These are phyloP conservation scores for Triops longicaudatus DNA, from an alignment of 1,140 invertebrate genomes.

Conservation along the genomic window DNA sequence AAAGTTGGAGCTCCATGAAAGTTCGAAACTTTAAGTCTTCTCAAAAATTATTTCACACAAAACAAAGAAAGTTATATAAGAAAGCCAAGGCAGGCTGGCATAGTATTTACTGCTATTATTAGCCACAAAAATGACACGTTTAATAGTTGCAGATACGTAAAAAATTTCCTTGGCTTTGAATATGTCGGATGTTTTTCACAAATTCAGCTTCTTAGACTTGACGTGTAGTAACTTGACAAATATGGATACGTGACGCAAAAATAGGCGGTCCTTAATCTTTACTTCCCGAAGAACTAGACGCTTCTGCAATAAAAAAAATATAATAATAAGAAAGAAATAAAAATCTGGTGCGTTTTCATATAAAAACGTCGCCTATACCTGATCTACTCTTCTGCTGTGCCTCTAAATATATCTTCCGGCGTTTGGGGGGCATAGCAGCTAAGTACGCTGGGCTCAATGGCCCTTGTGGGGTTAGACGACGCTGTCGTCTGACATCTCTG, in stretches of 20 bases:
- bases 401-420: conserved; percentile 57
- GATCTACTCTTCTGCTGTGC: conserved; percentile 23
- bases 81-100: conserved; percentile 1
- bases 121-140: not conserved
- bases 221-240: not conserved
- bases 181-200: not conserved
- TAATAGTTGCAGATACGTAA: not conserved
- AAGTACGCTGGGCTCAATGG: conserved; percentile 76
- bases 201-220: not conserved
- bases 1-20: not conserved
- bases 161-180: not conserved
- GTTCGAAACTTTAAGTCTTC: too few relatives aligned
- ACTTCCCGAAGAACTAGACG: not conserved
- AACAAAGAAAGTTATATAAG: not conserved
- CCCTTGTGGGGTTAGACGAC: conserved; percentile 45
- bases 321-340: not conserved
- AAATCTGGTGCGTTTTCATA: not conserved
- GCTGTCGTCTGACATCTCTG: conserved; percentile 56
- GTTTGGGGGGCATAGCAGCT: conserved; percentile 66
- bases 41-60: not conserved
- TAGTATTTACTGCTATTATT: not conserved
- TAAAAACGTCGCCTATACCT: not conserved
- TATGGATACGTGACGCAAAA: not conserved
- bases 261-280: not conserved
- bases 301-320: not conserved